Percentiles rank a stretch among this genome's conserved stretches.
Conservation (phyloP, 2,797 vertebrate genomes). For the Ceryle rudis region DNA sequence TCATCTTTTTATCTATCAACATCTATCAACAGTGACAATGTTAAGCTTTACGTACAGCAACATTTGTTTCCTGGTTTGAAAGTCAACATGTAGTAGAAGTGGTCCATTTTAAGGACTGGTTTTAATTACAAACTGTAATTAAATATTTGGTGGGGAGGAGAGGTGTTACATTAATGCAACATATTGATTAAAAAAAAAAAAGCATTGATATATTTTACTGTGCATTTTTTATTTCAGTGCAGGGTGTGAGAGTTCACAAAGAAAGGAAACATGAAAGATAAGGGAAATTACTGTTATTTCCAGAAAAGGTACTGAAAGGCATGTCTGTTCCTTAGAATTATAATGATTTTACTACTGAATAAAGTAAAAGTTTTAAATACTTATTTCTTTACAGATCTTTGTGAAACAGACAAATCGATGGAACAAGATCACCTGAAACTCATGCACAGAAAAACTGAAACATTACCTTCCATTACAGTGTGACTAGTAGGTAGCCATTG, state of each 20-base stretch:
- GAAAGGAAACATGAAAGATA: neutral
- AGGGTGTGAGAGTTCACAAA: neutral
- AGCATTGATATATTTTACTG: neutral
- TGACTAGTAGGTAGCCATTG: neutral
- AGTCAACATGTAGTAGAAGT: neutral
- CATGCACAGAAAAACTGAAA: neutral
- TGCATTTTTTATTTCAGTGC: neutral
- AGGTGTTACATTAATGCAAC: too few relatives aligned
- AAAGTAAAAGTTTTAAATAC: neutral
- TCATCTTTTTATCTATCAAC: too few relatives aligned
- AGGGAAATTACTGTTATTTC: neutral
- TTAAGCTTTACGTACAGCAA: neutral
- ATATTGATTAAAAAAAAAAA: neutral
- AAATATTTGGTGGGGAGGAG: neutral
- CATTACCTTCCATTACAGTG: neutral
- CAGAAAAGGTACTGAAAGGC: neutral
- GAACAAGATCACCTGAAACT: neutral
- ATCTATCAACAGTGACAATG: neutral
- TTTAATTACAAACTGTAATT: constrained; percentile 45
- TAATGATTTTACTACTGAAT: neutral
- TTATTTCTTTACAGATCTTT: neutral
- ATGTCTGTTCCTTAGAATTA: neutral
- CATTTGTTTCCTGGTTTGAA: neutral
- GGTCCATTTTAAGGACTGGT: neutral
- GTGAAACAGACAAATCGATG: neutral